Evolutionary conservation across 1,140 invertebrate genomes (phyloP), one percentile per base, ranked within the genome.

Genomic region (Cotesia vestalis): DNA sequence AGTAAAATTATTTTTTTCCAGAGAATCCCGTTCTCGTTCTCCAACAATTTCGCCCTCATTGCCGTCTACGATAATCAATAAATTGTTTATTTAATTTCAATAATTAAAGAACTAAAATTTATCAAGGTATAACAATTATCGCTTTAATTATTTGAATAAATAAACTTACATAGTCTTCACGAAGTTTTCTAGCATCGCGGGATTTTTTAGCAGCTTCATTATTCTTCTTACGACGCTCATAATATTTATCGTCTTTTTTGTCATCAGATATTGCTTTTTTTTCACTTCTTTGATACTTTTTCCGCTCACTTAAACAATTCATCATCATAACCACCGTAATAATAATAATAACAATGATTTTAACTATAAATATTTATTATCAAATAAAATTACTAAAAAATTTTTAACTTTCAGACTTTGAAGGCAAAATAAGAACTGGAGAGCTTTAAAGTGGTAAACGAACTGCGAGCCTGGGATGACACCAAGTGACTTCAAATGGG

Each of bases 201-300:
- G 94, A 96, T 80, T 95, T 96, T 85, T 97, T 97, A 0, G 96
- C 95, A 0, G 96, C 96, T 79, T 94, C 90, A 84, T 97, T 97
- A 85, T 97, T 97, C 2, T 94, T 88, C 81, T 92, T 91, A 75
- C 95, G 87, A 55, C 94, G 86, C 81, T 97, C 95, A 79, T 91
- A 97, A 85, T 97, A 97, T 82, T 95, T 96, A 34, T 92, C 92
- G 81, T 97, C 95, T 81, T 96, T 96, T 78, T 94, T 89, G 46
- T 94, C 94, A 4, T 93, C 91, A 0, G 95, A 95, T 60, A 96
- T 96, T 0, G 95, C 92, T 77, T 94, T 91, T 82, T 96, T 96
- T 81, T 95, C 94, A 20, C 94, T 93, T 9, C 95, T 85, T 0
- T 92, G 91, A 68, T 93, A 88, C 73, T 89, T 77, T 27, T 73